Conservation (phyloP, 1,140 invertebrate species). For the Leptoteleia sp. region DNA sequence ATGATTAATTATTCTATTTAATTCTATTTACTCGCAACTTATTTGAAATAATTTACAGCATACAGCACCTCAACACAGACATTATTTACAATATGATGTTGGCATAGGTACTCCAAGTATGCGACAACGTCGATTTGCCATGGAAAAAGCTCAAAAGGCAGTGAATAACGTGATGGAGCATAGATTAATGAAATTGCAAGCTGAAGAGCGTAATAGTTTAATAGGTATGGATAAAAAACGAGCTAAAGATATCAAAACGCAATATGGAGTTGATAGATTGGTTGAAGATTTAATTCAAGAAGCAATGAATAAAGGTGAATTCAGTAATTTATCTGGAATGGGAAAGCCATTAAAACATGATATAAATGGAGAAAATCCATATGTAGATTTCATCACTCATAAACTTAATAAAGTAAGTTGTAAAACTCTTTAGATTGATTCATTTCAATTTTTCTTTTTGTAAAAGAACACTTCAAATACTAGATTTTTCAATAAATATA, state of each 20-base stretch:
- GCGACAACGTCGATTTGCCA: constrained; percentile 87
- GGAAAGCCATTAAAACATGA: constrained; percentile 89
- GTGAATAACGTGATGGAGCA: constrained; percentile 89
- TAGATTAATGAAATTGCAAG: constrained; percentile 85
- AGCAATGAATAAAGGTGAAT: constrained; percentile 93
- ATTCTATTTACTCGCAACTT: too few species aligned
- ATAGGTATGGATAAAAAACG: constrained; percentile 84
- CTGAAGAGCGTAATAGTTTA: constrained; percentile 84
- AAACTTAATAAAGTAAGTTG: constrained; percentile 91
- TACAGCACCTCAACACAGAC: constrained; percentile 93
- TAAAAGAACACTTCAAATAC: too few species aligned
- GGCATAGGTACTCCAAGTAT: constrained; percentile 89
- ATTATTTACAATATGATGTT: constrained; percentile 90
- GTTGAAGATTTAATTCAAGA: constrained; percentile 95
- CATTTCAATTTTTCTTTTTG: too few species aligned
- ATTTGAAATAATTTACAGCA: constrained; percentile 81
- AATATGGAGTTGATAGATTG: constrained; percentile 91
- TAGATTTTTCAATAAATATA: too few species aligned
- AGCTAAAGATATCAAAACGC: constrained; percentile 87
- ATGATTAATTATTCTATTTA: too few species aligned
- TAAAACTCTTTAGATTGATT: too few species aligned
- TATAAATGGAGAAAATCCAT: constrained; percentile 84
- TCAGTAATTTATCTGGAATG: constrained; percentile 89
- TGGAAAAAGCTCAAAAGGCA: constrained; percentile 86
- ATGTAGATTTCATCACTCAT: constrained; percentile 93